Base-by-base conservation (phyloP, 2,113 vertebrate genomes). In the Entelurus aequoreus region DNA sequence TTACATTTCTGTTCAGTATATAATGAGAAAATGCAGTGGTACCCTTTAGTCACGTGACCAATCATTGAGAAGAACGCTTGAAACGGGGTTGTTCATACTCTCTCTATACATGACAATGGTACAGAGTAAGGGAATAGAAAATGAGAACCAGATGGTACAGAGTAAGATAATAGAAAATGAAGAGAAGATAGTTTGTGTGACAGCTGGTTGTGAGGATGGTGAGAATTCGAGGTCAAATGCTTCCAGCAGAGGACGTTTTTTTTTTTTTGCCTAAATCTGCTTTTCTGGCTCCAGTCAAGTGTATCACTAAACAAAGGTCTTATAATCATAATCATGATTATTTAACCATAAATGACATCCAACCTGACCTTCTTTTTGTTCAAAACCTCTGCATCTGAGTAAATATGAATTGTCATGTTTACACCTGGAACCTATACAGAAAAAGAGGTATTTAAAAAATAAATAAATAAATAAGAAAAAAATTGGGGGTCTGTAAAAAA, bases 181-280 rank as follows among this genome's bases (percentile, higher is more conserved):
- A 40, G 1, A 40, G 19, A 60, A 35, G 46, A 9, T 40, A 40
- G 42, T 46, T 12, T 5, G 35, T 59, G 62, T 12, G 71, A 84
- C 81, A 86, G 79, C 81, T 84, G 79, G 77, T 55, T 62, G 53
- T 28, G 56, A 48, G 7, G 38, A 46, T 58, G 53, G 28, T n/a
- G 42, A 48, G 67, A 28, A 44, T 48, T 12, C 3, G 69, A n/a
- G 60, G 71, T 55, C 69, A 77, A 58, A 60, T 13, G 66, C 70
- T 72, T 53, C 55, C 64, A 65, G 78, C 54, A 50, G 6, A 62
- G 50, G 53, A 78, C 62, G 52, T 54, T 69, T 72, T 54, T 54
- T 62, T 21, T 37, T 16, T 54, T 28, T 28, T 28, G 28, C 28
- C 60, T 62, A 81, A 79, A 79, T 77, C 71, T 79, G 74, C 54